A percentile compares a stretch with the other conserved stretches of the same genome.
Conservation (phyloP, 1,140 invertebrate species). For the honey bee (Apis mellifera) region Amel_HAv3.1 CM009937.2:10644501-10645000, state of each 20-base stretch:
- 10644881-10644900: neutral
- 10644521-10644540: conserved; percentile 39
- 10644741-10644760: neutral
- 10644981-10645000: neutral
- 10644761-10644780: neutral
- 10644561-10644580: conserved; percentile 61
- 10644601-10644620: conserved; percentile 20
- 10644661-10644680: neutral
- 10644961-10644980: neutral
- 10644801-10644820: neutral
- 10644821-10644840: neutral
- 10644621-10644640: conserved; percentile 6
- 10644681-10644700: neutral
- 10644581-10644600: conserved; percentile 39
- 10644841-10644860: neutral
- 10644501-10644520: conserved; percentile 34
- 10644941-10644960: conserved; percentile 25
- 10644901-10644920: too few relatives aligned
- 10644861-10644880: neutral
- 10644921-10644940: neutral
- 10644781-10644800: neutral
- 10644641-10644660: too few relatives aligned
- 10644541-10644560: conserved; percentile 57
- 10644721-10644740: neutral
- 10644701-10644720: neutral